Evolutionary conservation across 2,888 invertebrate genomes (phyloP).

Genomic region (Crocallis elinguaria): DNA sequence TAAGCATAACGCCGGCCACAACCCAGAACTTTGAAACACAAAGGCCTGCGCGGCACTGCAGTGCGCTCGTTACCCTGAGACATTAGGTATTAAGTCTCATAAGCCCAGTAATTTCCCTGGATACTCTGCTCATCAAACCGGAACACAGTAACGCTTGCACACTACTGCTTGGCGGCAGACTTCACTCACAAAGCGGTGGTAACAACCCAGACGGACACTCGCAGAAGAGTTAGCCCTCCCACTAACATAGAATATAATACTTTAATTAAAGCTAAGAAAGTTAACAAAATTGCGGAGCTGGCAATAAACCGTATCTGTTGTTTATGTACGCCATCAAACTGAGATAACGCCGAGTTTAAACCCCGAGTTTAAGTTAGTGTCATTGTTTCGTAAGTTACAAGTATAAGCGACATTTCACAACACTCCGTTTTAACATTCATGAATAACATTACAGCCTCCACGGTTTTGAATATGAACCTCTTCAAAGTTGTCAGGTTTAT

Average conservation of each 20-base stretch:
- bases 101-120: no score
- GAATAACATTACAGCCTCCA: constrained; percentile 78
- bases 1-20: no score
- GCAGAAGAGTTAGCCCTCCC: no score
- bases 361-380: constrained; percentile 78
- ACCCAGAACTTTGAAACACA: no score
- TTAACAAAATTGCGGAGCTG: constrained; percentile 53
- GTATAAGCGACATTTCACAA: constrained; percentile 78
- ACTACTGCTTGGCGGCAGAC: no score
- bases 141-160: no score
- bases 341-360: constrained; percentile 75
- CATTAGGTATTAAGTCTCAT: no score
- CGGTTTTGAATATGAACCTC: constrained; percentile 76
- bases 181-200: no score
- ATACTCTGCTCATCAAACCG: no score
- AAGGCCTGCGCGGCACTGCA: no score
- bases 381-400: constrained; percentile 81
- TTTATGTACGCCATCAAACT: constrained; percentile 74
- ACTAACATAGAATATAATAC: constrained; percentile 47
- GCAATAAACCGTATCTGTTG: constrained; percentile 72
- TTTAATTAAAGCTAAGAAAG: constrained; percentile 52
- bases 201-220: no score
- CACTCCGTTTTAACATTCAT: constrained; percentile 61
- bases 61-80: no score
- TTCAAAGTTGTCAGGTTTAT: constrained; percentile 62